Conservation (phyloP, 2,888 invertebrate genomes). For the Ethmia dodecea region DNA sequence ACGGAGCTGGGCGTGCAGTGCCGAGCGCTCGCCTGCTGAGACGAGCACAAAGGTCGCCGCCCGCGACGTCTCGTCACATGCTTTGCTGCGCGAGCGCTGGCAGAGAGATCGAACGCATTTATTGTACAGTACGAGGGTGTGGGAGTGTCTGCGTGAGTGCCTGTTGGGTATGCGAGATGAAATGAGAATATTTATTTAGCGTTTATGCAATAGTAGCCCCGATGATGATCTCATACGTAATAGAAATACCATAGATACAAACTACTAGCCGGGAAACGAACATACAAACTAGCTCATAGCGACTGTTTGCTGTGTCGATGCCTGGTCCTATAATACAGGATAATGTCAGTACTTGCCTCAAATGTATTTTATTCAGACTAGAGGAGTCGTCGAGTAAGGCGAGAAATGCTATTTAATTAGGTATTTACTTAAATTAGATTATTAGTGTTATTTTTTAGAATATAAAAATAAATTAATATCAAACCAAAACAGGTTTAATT, state of each 20-base stretch:
- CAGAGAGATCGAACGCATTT: constrained; percentile 19
- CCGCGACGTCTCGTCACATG: not conserved
- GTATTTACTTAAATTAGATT: too few species aligned
- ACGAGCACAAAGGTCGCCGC: not conserved
- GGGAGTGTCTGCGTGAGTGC: constrained; percentile 16
- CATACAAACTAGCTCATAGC: too few species aligned
- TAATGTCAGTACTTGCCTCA: too few species aligned
- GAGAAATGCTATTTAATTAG: too few species aligned
- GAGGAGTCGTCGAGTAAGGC: too few species aligned
- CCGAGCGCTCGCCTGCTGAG: constrained; percentile 62
- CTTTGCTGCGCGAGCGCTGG: not conserved
- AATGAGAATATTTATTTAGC: constrained; percentile 29
- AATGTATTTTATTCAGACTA: too few species aligned
- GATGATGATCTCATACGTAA: constrained; percentile 48
- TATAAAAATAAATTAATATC: too few species aligned
- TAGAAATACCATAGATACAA: constrained; percentile 19
- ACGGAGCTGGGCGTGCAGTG: constrained; percentile 93
- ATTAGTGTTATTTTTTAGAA: too few species aligned
- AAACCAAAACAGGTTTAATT: too few species aligned
- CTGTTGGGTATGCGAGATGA: constrained; percentile 15
- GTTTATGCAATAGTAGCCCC: constrained; percentile 26
- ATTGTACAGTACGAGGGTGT: constrained; percentile 32
- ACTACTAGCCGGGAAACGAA: too few species aligned
- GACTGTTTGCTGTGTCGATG: too few species aligned
- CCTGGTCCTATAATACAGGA: too few species aligned